phyloP scores from a whole-genome alignment of 2,797 vertebrate genomes.

The Apogon hyalosoma region DNA sequence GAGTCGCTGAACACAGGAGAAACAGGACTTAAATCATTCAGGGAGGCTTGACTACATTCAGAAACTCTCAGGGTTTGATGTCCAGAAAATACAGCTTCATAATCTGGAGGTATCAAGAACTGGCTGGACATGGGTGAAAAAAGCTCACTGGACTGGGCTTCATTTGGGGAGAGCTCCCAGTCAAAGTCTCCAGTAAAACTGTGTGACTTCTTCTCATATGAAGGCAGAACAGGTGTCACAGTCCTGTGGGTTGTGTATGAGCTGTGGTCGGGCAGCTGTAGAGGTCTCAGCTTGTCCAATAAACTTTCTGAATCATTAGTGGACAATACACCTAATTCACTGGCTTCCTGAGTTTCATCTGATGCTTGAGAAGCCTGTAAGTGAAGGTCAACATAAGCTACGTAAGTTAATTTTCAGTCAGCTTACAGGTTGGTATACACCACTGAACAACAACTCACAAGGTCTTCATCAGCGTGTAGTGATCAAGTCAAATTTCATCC shows the following conservation, averaged over 20 bases:
- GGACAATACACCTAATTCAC: slow-evolving; percentile 3
- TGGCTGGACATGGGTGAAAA: slow-evolving; percentile 62
- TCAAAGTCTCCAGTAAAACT: slow-evolving; percentile 8
- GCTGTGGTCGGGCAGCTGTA: slow-evolving; percentile 64
- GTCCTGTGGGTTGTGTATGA: slow-evolving; percentile 70
- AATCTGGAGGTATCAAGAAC: slow-evolving; percentile 64
- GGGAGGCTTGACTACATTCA: slow-evolving; percentile 46
- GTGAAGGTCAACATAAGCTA: slow-evolving; percentile 60
- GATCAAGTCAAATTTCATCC: neutral
- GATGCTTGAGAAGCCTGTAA: slow-evolving; percentile 74
- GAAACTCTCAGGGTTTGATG: slow-evolving; percentile 57
- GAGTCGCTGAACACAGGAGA: slow-evolving; percentile 59
- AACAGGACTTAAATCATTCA: slow-evolving; percentile 52
- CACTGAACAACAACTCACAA: slow-evolving; percentile 17
- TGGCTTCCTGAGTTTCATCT: slow-evolving; percentile 49
- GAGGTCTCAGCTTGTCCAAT: slow-evolving; percentile 9
- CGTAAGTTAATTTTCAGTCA: slow-evolving; percentile 17
- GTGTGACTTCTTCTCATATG: slow-evolving; percentile 18
- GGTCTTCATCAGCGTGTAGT: slow-evolving; percentile 16
- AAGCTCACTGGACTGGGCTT: slow-evolving; percentile 45
- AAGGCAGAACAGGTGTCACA: slow-evolving; percentile 69
- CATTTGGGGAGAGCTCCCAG: slow-evolving; percentile 19
- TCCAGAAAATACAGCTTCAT: slow-evolving; percentile 61
- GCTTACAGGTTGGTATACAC: slow-evolving; percentile 1
- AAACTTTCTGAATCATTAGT: slow-evolving; percentile 7